Evolutionary conservation across 2,113 vertebrate species (phyloP).

Genomic region (Lontra canadensis): DNA sequence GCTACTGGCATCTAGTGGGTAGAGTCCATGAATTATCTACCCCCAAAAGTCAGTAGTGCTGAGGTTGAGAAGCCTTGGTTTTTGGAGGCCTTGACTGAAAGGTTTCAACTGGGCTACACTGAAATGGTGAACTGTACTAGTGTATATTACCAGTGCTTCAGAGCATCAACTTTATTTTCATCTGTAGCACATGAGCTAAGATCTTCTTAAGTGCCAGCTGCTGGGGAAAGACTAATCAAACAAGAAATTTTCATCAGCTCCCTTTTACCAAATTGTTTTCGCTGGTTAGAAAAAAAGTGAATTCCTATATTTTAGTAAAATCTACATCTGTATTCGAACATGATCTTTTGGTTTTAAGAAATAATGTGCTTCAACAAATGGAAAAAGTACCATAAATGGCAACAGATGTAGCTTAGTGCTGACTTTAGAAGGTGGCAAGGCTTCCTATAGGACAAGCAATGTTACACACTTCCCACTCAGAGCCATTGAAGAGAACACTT

Average conservation of each 20-base stretch:
- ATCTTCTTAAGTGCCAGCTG: not conserved
- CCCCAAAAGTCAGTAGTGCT: not conserved
- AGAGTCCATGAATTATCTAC: not conserved
- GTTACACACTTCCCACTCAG: constrained; percentile 65
- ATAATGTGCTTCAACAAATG: constrained; percentile 71
- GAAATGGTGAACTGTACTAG: not conserved
- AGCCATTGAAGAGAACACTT: constrained; percentile 71
- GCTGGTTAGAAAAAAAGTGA: constrained; percentile 41
- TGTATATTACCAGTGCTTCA: not conserved
- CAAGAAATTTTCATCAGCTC: constrained; percentile 27
- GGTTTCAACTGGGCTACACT: not conserved
- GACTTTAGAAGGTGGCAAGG: constrained; percentile 71
- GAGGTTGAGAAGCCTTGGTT: not conserved
- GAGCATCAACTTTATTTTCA: not conserved
- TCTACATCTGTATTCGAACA: constrained; percentile 74
- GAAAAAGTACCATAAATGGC: constrained; percentile 69
- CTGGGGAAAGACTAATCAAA: not conserved
- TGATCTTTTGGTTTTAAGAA: constrained; percentile 74
- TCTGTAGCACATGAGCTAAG: not conserved
- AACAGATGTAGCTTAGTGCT: constrained; percentile 78
- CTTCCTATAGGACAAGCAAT: constrained; percentile 71
- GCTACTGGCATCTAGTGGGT: not conserved
- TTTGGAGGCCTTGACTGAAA: not conserved
- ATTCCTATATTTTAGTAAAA: constrained; percentile 61
- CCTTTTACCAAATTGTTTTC: constrained; percentile 46